Base-by-base conservation (phyloP, 2,888 invertebrate genomes). In the Agonopterix alstromeriana region DNA sequence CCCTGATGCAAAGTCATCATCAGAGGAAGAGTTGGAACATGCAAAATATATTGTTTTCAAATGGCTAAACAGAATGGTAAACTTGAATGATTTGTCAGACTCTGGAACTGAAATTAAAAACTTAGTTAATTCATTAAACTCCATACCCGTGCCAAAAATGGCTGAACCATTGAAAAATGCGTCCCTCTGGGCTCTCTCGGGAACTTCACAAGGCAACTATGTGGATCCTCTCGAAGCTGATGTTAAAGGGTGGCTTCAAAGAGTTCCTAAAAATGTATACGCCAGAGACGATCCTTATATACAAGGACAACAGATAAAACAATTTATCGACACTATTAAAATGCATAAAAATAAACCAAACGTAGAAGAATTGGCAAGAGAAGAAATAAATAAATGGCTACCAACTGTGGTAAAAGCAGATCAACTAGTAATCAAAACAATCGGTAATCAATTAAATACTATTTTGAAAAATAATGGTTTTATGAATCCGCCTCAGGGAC, bases 1-100 rank as follows among this genome's bases (percentile, higher is more conserved):
- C 43, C 65, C 69, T 10, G 57, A 56, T 5, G 53, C 56, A 1
- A 64, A 62, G 53, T 48, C 52, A 1, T 58, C 67, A 0, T 49
- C 58, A 4, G 53, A 57, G 42, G 71, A 70, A 17, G 77, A 76
- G 53, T 41, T 72, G 0, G 73, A 77, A 53, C 64, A 74, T 58
- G 55, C 77, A n/a, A 74, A 73, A 48, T 75, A 72, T 53, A 72
- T 75, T 56, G 52, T 77, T 0, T 75, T 66, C 46, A 69, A 66
- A 49, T 66, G 63, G 54, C 45, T 72, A 0, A 65, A 65, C 47
- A 70, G 63, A 48, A 14, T 63, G 2, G 46, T 68, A 5, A 58
- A 65, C 12, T 43, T 45, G 1, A 50, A 59, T 10, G 53, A 61
- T 14, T 49, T 77, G 38, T 41, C 54, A 2, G 35, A 38, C 8